Base-by-base conservation (phyloP, 2,888 invertebrate genomes). In the Polydrusus cervinus region DNA sequence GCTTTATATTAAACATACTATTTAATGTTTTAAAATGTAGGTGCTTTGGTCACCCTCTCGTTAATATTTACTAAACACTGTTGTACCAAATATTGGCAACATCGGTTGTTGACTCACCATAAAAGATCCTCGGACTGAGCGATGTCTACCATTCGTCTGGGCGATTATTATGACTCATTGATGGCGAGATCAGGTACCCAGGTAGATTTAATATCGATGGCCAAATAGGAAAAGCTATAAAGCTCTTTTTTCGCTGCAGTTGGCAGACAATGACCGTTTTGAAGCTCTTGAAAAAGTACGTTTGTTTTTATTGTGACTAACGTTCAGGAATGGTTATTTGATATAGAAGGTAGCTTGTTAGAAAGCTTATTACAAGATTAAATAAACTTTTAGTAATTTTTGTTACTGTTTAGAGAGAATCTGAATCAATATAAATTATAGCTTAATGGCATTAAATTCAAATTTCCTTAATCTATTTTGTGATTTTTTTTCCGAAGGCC, bases 71-170 rank as follows among this genome's bases (percentile, higher is more conserved):
- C 16, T 60, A 34, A 47, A 60, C 18, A 47, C n/a, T 25, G 34
- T 34, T 53, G 34, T 30, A 71, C 14, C 55, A 9, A 49, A 65
- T 47, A 57, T 73, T 49, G 73, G 73, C 73, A 73, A 66, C 67
- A 47, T 66, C 16, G 67, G 38, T 14, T 72, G 65, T 62, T 74
- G 74, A 74, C 68, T 74, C 74, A 74, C 62, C 66, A 53, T 62
- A 16, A 74, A 62, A 61, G 67, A 69, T 68, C 43, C 53, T 68
- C 74, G 51, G 25, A 49, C 64, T 30, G 47, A 62, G 34, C 71
- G 62, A 53, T 60, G 75, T 71, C 75, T 75, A 71, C 70, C 66
- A 71, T 75, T 75, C 65, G 75, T 75, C 75, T 75, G 75, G 68
- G 40, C 75, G 61, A 75, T 66, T 75, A 75, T 65, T 45, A 66